Conservation (phyloP, 1,140 invertebrate species). For the Lepidurus packardi region DNA sequence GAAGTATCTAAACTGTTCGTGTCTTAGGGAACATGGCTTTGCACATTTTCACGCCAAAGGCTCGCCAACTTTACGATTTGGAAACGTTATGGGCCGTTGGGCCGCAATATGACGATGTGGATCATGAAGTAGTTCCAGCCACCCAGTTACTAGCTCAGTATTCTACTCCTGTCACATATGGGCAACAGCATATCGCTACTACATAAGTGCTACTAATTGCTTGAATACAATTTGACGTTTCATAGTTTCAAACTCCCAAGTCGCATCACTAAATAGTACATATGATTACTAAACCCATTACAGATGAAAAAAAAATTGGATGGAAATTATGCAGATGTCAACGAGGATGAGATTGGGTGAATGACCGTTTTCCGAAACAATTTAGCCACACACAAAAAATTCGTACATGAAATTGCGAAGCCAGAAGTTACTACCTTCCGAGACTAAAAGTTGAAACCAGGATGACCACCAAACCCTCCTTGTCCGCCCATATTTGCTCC, state of each 20-base stretch:
- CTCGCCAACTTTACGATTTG: conserved; percentile 70
- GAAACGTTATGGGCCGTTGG: conserved; percentile 87
- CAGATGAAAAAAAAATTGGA: not conserved
- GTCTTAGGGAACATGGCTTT: conserved; percentile 65
- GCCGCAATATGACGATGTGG: conserved; percentile 64
- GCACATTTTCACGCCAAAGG: conserved; percentile 72
- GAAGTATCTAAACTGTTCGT: conserved; percentile 20
- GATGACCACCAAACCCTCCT: conserved; percentile 44
- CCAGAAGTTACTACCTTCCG: conserved; percentile 44
- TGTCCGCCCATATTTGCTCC: conserved; percentile 45
- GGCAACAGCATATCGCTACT: not conserved
- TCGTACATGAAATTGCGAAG: not conserved
- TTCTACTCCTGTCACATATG: not conserved
- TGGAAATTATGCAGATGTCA: not conserved
- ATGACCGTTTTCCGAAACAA: not conserved
- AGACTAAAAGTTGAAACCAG: conserved; percentile 62
- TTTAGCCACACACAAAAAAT: not conserved
- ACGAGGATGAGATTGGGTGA: not conserved
- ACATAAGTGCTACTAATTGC: not conserved
- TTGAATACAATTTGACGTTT: not conserved
- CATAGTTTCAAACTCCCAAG: not conserved
- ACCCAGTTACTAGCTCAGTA: not conserved
- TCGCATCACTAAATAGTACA: not conserved
- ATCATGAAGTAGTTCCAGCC: conserved; percentile 15
- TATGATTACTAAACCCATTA: not conserved